phyloP scores from a whole-genome alignment of 2,888 invertebrate species.

The Diarsia rubi region DNA sequence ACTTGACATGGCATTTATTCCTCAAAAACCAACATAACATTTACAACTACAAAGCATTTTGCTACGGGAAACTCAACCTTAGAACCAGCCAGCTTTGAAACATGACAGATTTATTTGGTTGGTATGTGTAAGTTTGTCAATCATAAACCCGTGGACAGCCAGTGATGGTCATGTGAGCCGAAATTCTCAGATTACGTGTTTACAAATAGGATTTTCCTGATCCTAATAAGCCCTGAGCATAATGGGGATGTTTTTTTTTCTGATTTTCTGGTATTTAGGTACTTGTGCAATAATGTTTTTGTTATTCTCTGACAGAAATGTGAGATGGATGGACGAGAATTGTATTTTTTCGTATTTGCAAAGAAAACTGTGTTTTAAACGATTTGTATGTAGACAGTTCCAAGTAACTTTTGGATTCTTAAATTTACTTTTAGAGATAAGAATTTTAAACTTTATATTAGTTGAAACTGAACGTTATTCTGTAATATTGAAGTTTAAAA shows the following conservation, averaged over 20 bases:
- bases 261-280: background rate
- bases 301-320: conserved; percentile 6
- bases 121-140: conserved; percentile 20
- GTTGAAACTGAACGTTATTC: background rate
- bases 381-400: background rate
- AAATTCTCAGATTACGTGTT: conserved; percentile 74
- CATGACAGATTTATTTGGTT: background rate
- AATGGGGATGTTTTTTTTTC: conserved; percentile 43
- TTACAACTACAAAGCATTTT: background rate
- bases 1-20: conserved; percentile 66
- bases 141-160: conserved; percentile 54
- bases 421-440: background rate
- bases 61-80: conserved; percentile 28
- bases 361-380: background rate
- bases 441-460: background rate
- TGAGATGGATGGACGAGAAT: background rate
- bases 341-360: background rate
- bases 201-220: conserved; percentile 77
- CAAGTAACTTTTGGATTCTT: background rate
- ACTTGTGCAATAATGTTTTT: conserved; percentile 28
- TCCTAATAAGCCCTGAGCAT: conserved; percentile 57
- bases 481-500: no score
- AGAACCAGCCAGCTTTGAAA: background rate
- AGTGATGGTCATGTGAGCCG: conserved; percentile 78
- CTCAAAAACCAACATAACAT: conserved; percentile 48